phyloP scores from a whole-genome alignment of 2,797 vertebrate genomes.

The Cuniculus paca region DNA sequence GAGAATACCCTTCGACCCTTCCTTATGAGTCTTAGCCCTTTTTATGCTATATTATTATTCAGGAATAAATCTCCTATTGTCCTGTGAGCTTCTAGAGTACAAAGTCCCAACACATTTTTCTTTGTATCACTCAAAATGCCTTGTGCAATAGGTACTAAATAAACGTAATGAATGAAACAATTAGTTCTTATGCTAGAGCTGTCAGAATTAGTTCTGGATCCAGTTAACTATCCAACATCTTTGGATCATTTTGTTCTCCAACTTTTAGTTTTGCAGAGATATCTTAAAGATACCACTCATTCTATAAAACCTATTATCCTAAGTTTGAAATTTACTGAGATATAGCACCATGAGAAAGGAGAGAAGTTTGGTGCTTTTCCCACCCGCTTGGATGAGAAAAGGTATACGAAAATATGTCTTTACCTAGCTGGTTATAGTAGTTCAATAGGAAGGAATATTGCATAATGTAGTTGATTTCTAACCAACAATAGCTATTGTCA shows the following conservation, averaged over 20 bases:
- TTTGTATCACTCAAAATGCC: slow-evolving; percentile 25
- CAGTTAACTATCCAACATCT: slow-evolving; percentile 19
- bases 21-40: not conserved
- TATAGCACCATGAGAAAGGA: not conserved
- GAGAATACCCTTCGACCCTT: not conserved
- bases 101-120: slow-evolving; percentile 17
- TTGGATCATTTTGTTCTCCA: slow-evolving; percentile 31
- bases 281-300: slow-evolving; percentile 20
- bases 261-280: slow-evolving; percentile 42
- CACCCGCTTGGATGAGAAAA: not conserved
- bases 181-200: not conserved
- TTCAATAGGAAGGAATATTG: not conserved
- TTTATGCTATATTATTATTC: slow-evolving; percentile 29
- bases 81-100: not conserved
- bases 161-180: not conserved
- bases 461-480: not conserved
- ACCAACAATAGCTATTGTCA: not conserved
- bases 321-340: slow-evolving; percentile 29
- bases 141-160: not conserved
- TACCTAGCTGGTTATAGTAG: not conserved
- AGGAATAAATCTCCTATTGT: not conserved
- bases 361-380: not conserved
- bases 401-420: not conserved
- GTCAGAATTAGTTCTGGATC: slow-evolving; percentile 21
- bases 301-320: not conserved